phyloP scores from a whole-genome alignment of 2,888 invertebrate species.

The Tenodera sinensis region DNA sequence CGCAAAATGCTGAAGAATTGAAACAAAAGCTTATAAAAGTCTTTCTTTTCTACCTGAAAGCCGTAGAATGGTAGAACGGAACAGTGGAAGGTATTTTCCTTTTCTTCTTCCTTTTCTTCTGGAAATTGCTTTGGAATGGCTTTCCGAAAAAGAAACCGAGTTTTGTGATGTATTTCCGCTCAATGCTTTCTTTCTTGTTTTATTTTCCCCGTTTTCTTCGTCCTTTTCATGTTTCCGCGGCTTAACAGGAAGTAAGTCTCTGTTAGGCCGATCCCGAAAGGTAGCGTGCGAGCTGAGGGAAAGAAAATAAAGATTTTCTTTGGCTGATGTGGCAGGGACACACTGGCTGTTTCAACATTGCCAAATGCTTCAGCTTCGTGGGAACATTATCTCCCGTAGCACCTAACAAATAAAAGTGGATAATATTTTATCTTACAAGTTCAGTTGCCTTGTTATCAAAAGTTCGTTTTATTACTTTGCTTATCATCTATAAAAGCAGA shows the following conservation, averaged over 20 bases:
- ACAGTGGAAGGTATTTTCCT: not conserved
- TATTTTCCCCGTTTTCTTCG: not conserved
- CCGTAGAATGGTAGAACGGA: not conserved
- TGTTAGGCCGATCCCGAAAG: not conserved
- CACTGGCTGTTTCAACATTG: not conserved
- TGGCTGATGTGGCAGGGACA: not conserved
- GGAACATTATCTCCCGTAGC: not conserved
- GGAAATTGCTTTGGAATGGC: not conserved
- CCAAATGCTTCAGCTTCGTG: not conserved
- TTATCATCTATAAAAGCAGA: no score
- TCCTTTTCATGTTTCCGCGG: not conserved
- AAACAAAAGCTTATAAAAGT: not conserved
- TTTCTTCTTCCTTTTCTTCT: not conserved
- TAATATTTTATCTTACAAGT: not conserved
- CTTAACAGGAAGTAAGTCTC: not conserved
- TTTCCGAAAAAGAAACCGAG: not conserved
- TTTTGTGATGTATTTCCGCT: not conserved
- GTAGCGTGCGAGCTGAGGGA: not conserved
- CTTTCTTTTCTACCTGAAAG: not conserved
- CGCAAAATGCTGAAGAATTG: not conserved
- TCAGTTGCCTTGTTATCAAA: no score
- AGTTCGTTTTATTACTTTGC: not conserved
- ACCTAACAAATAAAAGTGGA: not conserved
- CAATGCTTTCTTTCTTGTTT: not conserved
- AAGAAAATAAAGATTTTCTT: not conserved